Base-by-base conservation (phyloP, 2,113 vertebrate species). In the Pagrus major region DNA sequence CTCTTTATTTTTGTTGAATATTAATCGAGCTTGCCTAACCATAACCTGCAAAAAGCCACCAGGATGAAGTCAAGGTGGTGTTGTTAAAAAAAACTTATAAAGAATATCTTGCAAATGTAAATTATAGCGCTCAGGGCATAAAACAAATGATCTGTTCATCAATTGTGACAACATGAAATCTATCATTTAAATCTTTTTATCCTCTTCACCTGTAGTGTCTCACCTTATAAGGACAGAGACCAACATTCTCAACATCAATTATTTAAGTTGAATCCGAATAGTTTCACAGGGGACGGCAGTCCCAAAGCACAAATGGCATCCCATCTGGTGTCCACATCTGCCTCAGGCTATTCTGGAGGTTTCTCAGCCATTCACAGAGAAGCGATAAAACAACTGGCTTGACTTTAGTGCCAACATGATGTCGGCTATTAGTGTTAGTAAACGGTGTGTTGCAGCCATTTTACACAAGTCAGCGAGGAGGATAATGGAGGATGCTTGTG, bases 331-430 rank as follows among this genome's bases (percentile, higher is more conserved):
- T 33, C 59, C 47, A 71, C 73, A 71, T 71, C 65, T 78, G 74
- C 47, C 15, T 21, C 0, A 37, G 2, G 31, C 31, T 9, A 44
- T 46, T 60, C 31, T 31, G 21, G 11, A 71, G 18, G 66, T 55
- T 74, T 75, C 51, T 69, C 49, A 52, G 14, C 35, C 27, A n/a
- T 41, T 80, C 56, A 59, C 72, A 55, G 7, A 52, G 33, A 76
- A 59, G 23, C 46, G 5, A 86, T 83, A 75, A 81, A 86, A 78
- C 59, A 71, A 74, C 52, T 66, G 71, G 49, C 23, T 49, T 5
- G 3, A 54, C 68, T 71, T 49, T 51, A 21, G 49, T 29, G 54
- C 37, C 41, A 65, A 78, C 29, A 31, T 55, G 69, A 76, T 52
- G 27, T 6, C n/a, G 31, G 69, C 74, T 68, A 31, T 84, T 61